These are phyloP conservation scores for Subanguina moxae DNA, from an alignment of 1,140 invertebrate species.

Conservation along the genomic window DNA sequence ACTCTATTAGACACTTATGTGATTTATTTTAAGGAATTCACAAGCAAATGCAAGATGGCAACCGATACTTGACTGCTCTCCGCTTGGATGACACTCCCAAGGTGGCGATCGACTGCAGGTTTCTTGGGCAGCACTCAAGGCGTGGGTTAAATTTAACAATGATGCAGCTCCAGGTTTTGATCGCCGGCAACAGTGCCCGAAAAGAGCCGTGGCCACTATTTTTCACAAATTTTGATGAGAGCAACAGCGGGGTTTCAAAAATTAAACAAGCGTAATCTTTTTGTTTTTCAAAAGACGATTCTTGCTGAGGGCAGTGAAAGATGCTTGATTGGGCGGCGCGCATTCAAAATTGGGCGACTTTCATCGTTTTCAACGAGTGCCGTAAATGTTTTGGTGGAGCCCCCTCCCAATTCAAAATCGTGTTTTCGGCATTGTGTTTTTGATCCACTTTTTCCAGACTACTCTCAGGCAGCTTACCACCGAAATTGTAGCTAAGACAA, in stretches of 20 bases:
- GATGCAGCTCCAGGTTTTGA: conserved; percentile 15
- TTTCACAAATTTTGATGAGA: conserved; percentile 8
- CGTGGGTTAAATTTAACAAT: conserved; percentile 26
- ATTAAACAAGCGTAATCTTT: too few relatives aligned
- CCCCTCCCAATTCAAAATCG: too few relatives aligned
- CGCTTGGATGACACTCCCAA: conserved; percentile 20
- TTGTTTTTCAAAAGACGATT: too few relatives aligned
- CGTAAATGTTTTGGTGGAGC: too few relatives aligned
- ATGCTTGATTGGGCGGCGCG: not conserved
- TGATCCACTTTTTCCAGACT: too few relatives aligned
- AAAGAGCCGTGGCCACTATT: conserved; percentile 23
- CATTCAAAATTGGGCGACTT: too few relatives aligned
- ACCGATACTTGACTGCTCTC: conserved; percentile 20
- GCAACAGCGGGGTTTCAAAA: too few relatives aligned
- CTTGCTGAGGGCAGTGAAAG: not conserved
- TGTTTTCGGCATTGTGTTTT: too few relatives aligned
- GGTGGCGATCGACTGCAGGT: conserved; percentile 30
- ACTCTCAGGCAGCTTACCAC: too few relatives aligned
- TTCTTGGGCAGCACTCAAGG: conserved; percentile 11
- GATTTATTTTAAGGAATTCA: conserved; percentile 8
- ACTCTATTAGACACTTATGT: too few relatives aligned
- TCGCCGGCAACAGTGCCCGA: conserved; percentile 16
- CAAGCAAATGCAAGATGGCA: conserved; percentile 3
- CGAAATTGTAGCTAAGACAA: too few relatives aligned
- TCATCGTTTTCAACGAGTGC: too few relatives aligned